Base-by-base conservation (phyloP, 92 coral and sea anemone species). In the Epizoanthus scotinus region DNA sequence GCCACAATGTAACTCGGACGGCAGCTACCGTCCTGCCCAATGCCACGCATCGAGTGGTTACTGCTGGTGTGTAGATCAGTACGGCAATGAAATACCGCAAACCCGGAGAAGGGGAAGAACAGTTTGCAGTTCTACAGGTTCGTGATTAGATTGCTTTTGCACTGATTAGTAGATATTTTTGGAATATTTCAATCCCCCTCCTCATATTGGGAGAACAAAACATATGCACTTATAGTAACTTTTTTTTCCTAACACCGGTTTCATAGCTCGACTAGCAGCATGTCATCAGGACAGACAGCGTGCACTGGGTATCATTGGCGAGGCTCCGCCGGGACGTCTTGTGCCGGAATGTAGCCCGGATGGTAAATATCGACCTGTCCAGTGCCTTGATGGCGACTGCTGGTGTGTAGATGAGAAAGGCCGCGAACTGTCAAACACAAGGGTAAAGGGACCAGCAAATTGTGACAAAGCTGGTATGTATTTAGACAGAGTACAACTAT, bases 331-430 rank as follows among this genome's bases (percentile, higher is more conserved):
- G 12, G 86, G 85, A 13, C 71, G 78, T 27, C 86, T 81, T 22
- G 85, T 88, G 25, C 94, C 99, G 18, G 90, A 80, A 59, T 95
- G 99, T 61, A 87, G 94, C 29, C 25, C 62, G 25, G 88, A 93
- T 7, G 99, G 99, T 3, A 70, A 69, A 4, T 95, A 84, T 84
- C 92, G 86, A 15, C 90, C 90, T 17, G 58, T 89, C 8, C 99
- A 95, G 74, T 95, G 99, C 70, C 75, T 81, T 18, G 84, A 79
- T 8, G 85, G 79, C 24, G 54, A 85, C 66, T 95, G 99, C 70
- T 93, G 82, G 89, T 95, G 99, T 65, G 99, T 91, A n/a, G 92
- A 92, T 53, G 77, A 70, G 36, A 54, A 85, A 67, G 97, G 97
- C 7, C 92, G 91, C 26, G 90, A 85, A 50, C 78, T 90, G 15